Evolutionary conservation across 2,888 invertebrate genomes (phyloP).

Genomic region (Macrophya alboannulata): DNA sequence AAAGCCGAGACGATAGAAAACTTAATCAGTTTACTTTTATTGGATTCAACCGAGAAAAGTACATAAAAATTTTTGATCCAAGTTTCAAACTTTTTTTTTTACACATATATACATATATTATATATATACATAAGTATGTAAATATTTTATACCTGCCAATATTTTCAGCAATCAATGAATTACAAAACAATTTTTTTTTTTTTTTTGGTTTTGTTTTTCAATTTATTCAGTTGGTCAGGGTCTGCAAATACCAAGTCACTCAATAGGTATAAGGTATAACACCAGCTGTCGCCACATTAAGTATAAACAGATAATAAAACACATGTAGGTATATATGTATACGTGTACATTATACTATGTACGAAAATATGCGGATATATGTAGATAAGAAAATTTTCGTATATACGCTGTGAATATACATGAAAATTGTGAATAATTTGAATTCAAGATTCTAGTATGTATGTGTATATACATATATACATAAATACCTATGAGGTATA

Average conservation of each 20-base stretch:
- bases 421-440: neutral
- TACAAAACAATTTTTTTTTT: neutral
- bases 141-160: neutral
- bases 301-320: neutral
- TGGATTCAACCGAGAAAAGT: conserved; percentile 10
- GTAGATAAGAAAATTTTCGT: neutral
- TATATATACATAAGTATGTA: no score
- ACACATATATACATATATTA: neutral
- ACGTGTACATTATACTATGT: no score
- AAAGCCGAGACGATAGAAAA: conserved; percentile 46
- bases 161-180: neutral
- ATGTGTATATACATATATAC: neutral
- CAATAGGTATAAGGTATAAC: no score
- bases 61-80: neutral
- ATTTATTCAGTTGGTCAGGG: no score
- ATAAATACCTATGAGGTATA: no score
- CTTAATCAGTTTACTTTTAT: conserved; percentile 52
- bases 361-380: no score
- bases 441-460: conserved; percentile 3
- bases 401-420: neutral
- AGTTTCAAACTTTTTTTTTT: neutral
- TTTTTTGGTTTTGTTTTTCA: no score
- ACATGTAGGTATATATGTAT: neutral
- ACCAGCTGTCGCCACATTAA: neutral
- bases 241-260: no score